Evolutionary conservation across 2,113 vertebrate genomes (phyloP).

Genomic region (Apistogramma diplotaenia): DNA sequence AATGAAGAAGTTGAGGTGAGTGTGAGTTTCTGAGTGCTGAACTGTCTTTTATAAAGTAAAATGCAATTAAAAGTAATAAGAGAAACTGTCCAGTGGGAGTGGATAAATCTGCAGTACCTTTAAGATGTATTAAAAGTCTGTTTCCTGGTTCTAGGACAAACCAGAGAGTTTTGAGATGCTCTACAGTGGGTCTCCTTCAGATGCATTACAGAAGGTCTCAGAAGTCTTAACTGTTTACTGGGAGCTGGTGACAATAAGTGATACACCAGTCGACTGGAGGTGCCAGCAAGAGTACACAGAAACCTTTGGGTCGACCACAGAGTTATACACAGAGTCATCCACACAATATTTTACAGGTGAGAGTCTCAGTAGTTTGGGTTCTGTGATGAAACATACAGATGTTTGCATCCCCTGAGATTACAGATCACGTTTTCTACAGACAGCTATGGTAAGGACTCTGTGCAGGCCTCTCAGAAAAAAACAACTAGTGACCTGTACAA

Average conservation of each 20-base stretch:
- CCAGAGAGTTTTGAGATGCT: conserved; percentile 73
- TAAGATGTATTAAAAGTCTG: not conserved
- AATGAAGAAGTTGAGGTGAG: conserved; percentile 78
- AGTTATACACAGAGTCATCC: conserved; percentile 40
- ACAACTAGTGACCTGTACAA: conserved; percentile 59
- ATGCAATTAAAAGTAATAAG: not conserved
- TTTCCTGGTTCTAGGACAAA: conserved; percentile 63
- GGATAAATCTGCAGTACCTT: conserved; percentile 3
- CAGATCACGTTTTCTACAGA: conserved; percentile 38
- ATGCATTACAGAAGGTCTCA: conserved; percentile 67
- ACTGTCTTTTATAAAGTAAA: not conserved
- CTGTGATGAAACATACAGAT: conserved; percentile 20
- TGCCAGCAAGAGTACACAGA: conserved; percentile 74
- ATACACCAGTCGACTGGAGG: conserved; percentile 72
- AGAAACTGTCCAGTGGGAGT: not conserved
- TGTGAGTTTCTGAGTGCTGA: not conserved
- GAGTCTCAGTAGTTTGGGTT: not conserved
- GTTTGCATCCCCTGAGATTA: conserved; percentile 6
- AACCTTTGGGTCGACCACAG: conserved; percentile 42
- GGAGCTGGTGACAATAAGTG: conserved; percentile 69
- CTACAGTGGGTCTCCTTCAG: conserved; percentile 65
- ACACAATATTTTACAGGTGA: conserved; percentile 58
- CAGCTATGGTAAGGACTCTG: conserved; percentile 53
- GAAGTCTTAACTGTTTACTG: conserved; percentile 74
- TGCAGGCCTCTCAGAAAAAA: conserved; percentile 53